Conservation (phyloP, 1,140 invertebrate species). For the Cepaea nemoralis region DNA sequence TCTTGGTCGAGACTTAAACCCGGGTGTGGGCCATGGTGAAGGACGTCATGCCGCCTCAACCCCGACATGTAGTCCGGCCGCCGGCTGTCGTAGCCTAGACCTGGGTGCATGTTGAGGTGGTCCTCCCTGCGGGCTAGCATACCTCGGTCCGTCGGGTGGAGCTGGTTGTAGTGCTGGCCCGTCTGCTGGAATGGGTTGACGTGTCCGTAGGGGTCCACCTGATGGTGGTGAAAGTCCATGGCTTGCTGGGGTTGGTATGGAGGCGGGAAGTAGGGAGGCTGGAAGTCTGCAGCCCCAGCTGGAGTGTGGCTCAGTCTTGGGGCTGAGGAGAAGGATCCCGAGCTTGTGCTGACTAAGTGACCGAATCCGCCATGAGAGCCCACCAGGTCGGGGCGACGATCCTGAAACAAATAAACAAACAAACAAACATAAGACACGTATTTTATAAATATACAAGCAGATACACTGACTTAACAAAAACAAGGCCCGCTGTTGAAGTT, state of each 20-base stretch:
- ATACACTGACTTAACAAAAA: too few species aligned
- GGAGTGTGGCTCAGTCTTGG: constrained; percentile 75
- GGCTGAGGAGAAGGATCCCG: constrained; percentile 75
- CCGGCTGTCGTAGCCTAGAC: constrained; percentile 60
- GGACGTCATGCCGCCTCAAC: constrained; percentile 77
- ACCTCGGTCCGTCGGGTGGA: constrained; percentile 69
- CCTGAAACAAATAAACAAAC: constrained; percentile 74
- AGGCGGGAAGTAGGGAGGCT: constrained; percentile 95
- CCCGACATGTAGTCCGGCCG: constrained; percentile 67
- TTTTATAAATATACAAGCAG: too few species aligned
- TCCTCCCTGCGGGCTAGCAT: constrained; percentile 72
- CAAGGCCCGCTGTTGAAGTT: too few species aligned
- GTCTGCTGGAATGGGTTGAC: constrained; percentile 64
- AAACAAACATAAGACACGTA: too few species aligned
- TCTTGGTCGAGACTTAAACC: constrained; percentile 74
- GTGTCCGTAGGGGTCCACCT: constrained; percentile 58
- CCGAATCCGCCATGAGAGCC: constrained; percentile 77
- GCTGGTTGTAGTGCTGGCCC: constrained; percentile 76
- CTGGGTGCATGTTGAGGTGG: constrained; percentile 67
- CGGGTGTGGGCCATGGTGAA: constrained; percentile 74
- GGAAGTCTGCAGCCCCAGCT: constrained; percentile 81
- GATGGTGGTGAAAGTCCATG: constrained; percentile 78
- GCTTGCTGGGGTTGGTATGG: constrained; percentile 79
- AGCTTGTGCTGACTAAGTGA: constrained; percentile 78
- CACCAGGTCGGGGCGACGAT: constrained; percentile 76